phyloP scores from a whole-genome alignment of 1,140 invertebrate species.

The Panonychus citri region DNA sequence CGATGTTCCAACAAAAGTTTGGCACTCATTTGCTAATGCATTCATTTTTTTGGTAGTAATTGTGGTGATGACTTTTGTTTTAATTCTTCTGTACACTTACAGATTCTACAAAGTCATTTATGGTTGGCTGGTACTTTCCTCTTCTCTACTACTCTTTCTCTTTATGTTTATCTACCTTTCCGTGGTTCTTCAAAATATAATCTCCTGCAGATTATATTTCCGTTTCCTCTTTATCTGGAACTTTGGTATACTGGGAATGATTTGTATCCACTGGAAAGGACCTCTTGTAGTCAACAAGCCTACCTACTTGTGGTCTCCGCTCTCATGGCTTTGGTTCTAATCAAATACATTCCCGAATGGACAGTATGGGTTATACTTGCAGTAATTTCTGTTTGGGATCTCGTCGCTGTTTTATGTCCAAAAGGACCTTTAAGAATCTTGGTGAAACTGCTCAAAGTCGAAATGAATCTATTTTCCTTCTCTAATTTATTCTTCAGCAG shows the following conservation, averaged over 20 bases:
- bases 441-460: constrained; percentile 91
- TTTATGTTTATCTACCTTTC: constrained; percentile 33
- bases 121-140: constrained; percentile 85
- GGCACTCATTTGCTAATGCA: constrained; percentile 89
- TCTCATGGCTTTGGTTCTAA: constrained; percentile 95
- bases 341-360: constrained; percentile 97
- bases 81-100: constrained; percentile 86
- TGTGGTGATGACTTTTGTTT: constrained; percentile 74
- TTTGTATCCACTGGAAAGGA: constrained; percentile 94
- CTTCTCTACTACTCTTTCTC: constrained; percentile 75
- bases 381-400: constrained; percentile 95
- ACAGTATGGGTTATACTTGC: constrained; percentile 90
- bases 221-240: constrained; percentile 80
- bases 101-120: constrained; percentile 82
- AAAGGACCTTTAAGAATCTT: constrained; percentile 86
- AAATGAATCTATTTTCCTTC: constrained; percentile 96
- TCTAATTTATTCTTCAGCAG: constrained; percentile 83
- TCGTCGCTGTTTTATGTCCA: constrained; percentile 87
- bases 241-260: constrained; percentile 90
- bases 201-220: constrained; percentile 88
- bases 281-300: constrained; percentile 80
- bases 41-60: constrained; percentile 77
- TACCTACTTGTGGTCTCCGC: constrained; percentile 93
- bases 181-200: constrained; percentile 70
- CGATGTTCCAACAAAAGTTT: constrained; percentile 68